Evolutionary conservation across 2,888 invertebrate genomes (phyloP), one percentile per base, ranked within the genome.

Genomic region (Apeira syringaria): DNA sequence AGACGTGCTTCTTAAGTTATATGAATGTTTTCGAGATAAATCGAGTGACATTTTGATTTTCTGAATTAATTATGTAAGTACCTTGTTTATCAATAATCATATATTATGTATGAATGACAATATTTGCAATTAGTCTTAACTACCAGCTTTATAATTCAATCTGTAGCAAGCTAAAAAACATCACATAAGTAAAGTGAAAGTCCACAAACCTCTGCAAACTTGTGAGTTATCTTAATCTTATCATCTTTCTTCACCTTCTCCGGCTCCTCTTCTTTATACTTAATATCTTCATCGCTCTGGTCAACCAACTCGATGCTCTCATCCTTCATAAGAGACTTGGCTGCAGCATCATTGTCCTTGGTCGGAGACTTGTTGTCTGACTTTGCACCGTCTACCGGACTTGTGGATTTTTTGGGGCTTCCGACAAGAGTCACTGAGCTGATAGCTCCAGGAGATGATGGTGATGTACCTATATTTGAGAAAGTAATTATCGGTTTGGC

Each of bases 391-490:
- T 75, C 71, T 5, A 81, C 81, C 17, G 84, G 83, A 47, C 83
- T 86, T 1, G 58, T 86, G 0, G 60, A 58, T 42, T 84, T 84
- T 38, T 82, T 87, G 0, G 85, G 83, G 50, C 92, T 93, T 0
- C 94, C 45, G 1, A 95, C 92, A 30, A 95, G 68, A 0, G 95
- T 95, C 0, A 93, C 93, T 5, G 94, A 94, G 63, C 95, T 95
- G 8, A 94, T 78, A 41, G 94, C 95, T 27, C 95, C 94, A 0
- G 95, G 95, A 0, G 95, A 95, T 6, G 89, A 93, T 12, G 94
- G 94, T 0, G 89, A 80, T 38, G 85, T 80, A 9, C 87, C 88
- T 89, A 9, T 9, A 31, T 25, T 26, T 8, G 25, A 11, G 8
- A 10, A 9, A 30, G 9, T 2, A 20, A 31, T 26, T 8, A 24